Evolutionary conservation across 2,888 invertebrate species (phyloP).

Genomic region (Scelioninae gen. 2): DNA sequence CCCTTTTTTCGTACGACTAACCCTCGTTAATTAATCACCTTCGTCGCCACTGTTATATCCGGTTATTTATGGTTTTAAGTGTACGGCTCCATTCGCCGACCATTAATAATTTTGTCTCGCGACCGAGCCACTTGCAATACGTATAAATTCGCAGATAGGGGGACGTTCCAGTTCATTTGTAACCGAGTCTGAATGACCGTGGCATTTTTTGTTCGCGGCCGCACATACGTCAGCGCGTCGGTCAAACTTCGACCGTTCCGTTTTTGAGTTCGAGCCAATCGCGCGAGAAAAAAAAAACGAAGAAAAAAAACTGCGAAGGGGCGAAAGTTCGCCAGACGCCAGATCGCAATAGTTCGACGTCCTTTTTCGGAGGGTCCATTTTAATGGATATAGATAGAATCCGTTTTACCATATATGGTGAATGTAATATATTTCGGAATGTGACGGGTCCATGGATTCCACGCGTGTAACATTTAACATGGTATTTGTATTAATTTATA

Average conservation of each 20-base stretch:
- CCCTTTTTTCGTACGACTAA: neutral
- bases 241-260: constrained; percentile 13
- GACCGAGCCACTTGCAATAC: constrained; percentile 5
- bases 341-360: too few species aligned
- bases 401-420: too few species aligned
- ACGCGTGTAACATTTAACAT: too few species aligned
- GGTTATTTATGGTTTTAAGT: constrained; percentile 31
- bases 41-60: constrained; percentile 7
- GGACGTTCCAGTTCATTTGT: constrained; percentile 12
- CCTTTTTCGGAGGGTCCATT: too few species aligned
- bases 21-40: constrained; percentile 15
- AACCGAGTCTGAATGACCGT: constrained; percentile 19
- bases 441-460: too few species aligned
- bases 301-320: too few species aligned
- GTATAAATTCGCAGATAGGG: constrained; percentile 10
- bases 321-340: too few species aligned
- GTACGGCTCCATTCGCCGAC: constrained; percentile 9
- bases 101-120: constrained; percentile 28
- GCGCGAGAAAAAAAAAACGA: neutral
- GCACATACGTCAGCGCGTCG: neutral
- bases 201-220: constrained; percentile 3
- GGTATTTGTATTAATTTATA: too few species aligned
- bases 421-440: too few species aligned
- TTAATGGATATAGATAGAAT: too few species aligned
- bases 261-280: constrained; percentile 8